Base-by-base conservation (phyloP, 2,888 invertebrate genomes). In the Sipunculus nudus region DNA sequence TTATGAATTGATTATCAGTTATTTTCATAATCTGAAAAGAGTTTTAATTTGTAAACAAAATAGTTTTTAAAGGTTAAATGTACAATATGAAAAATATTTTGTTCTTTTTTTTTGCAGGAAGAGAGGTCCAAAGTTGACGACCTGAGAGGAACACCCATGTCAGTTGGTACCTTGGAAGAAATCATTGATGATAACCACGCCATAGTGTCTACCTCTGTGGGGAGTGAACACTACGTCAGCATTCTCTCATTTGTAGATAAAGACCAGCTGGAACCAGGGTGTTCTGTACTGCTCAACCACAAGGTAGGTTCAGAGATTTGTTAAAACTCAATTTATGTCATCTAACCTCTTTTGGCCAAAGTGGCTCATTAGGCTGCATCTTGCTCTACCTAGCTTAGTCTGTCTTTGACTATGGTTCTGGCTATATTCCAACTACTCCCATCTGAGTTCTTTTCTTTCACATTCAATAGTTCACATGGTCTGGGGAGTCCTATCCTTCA, bases 171-270 rank as follows among this genome's bases (percentile, higher is more conserved):
- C 67, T 86, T 99, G 62, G 99, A 99, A 84, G 99, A 99, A 86
- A 97, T 99, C 63, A 99, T 99, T 75, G 99, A 99, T 86, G 99
- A 99, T 84, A 99, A 98, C 85, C 99, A 99, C 86, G 99, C 99
- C 3, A 99, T 99, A 82, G 99, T 99, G 0, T 97, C 96, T 0
- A 98, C 98, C 1, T 96, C 96, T 53, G 98, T 99, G 2, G 99
- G 99, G 54, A 96, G 96, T 76, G 99, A 99, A 84, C 99, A 99
- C 84, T 99, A 99, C 84, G 99, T 99, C 67, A 96, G 95, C 83
- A 99, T 99, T 79, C 86, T 99, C 74, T 97, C 97, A 0, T 99
- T 99, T 87, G 99, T 99, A 29, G 99, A 99, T 85, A 99, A 99
- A 83, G 98, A 99, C 84, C 97, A 98, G 81, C 85, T 99, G 56